These are phyloP conservation scores for Leucoptera coffeella DNA, from an alignment of 2,888 invertebrate genomes.

Conservation along the genomic window DNA sequence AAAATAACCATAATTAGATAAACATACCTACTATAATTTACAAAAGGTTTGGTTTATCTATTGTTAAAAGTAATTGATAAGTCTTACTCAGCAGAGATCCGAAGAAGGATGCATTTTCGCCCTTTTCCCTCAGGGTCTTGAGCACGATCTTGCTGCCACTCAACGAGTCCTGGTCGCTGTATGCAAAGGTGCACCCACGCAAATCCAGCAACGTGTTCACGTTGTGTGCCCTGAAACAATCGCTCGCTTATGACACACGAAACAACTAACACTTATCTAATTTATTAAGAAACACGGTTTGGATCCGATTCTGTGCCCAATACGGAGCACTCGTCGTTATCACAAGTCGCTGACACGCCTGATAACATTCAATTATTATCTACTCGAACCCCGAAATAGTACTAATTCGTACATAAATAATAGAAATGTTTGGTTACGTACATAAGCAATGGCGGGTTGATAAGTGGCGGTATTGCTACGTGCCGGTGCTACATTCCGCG, in stretches of 20 bases:
- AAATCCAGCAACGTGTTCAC: conserved; percentile 51
- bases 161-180: conserved; percentile 44
- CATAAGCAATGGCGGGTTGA: too few relatives aligned
- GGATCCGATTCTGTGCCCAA: conserved; percentile 20
- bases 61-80: too few relatives aligned
- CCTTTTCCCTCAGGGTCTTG: conserved; percentile 44
- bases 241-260: too few relatives aligned
- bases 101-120: conserved; percentile 57
- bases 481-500: too few relatives aligned
- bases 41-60: too few relatives aligned
- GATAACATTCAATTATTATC: conserved; percentile 41
- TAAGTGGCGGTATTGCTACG: too few relatives aligned
- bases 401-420: too few relatives aligned
- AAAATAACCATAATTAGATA: too few relatives aligned
- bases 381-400: too few relatives aligned
- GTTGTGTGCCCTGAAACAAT: conserved; percentile 46
- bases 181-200: conserved; percentile 52
- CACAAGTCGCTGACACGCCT: conserved; percentile 28
- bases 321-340: conserved; percentile 27
- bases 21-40: too few relatives aligned
- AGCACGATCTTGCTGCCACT: conserved; percentile 50
- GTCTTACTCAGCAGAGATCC: conserved; percentile 48
- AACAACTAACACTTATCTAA: background rate
- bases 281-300: conserved; percentile 7
- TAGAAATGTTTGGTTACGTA: too few relatives aligned